Evolutionary conservation across 2,113 vertebrate species (phyloP).

Genomic region (Microcebus murinus): DNA sequence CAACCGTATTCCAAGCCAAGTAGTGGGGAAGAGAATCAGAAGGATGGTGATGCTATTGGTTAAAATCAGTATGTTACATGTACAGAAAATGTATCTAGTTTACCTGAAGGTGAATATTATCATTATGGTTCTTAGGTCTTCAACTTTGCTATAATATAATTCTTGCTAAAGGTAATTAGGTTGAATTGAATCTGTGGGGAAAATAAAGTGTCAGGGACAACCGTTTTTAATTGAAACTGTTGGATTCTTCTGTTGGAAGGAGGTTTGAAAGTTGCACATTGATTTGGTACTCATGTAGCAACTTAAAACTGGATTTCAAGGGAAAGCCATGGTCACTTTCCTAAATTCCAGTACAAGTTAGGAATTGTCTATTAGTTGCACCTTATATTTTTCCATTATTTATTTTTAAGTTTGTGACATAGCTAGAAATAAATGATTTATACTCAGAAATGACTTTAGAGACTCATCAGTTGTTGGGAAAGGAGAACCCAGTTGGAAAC

Average conservation of each 20-base stretch:
- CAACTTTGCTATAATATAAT: not conserved
- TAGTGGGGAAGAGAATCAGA: not conserved
- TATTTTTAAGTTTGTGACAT: not conserved
- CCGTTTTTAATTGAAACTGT: not conserved
- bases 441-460: not conserved
- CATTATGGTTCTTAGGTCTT: not conserved
- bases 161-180: not conserved
- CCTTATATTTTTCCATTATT: not conserved
- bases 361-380: not conserved
- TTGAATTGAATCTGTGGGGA: not conserved
- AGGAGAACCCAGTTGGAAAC: not conserved
- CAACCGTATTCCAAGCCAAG: not conserved
- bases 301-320: conserved; percentile 4
- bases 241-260: not conserved
- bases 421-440: not conserved
- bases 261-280: conserved; percentile 36
- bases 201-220: not conserved
- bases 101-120: not conserved
- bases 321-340: not conserved
- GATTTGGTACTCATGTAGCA: not conserved
- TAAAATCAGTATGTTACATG: not conserved
- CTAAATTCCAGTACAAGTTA: not conserved
- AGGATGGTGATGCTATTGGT: not conserved
- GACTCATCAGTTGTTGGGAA: not conserved
- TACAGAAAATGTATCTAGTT: not conserved